A percentile compares a stretch with the other conserved stretches of the same genome.
phyloP scores from a whole-genome alignment of 2,888 invertebrate genomes.

The Drosophila anomalipes region DNA sequence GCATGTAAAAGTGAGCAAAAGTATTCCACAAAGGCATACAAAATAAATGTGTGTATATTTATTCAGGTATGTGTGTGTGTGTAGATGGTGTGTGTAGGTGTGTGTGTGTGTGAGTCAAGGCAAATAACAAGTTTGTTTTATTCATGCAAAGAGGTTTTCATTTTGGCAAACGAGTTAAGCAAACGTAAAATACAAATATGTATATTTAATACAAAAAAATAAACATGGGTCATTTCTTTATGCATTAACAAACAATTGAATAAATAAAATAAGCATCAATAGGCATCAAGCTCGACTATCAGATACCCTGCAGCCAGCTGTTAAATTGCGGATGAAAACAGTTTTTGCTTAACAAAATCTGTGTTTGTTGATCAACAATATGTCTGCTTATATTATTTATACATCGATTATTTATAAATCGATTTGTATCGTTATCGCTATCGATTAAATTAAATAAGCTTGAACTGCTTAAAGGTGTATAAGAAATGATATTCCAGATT shows the following conservation, averaged over 20 bases:
- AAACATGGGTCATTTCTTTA: constrained; percentile 72
- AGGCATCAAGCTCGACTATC: neutral
- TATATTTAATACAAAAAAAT: constrained; percentile 61
- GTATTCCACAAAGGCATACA: constrained; percentile 28
- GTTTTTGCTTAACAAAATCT: neutral
- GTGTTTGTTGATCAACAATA: too few relatives aligned
- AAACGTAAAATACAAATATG: constrained; percentile 65
- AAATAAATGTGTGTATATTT: constrained; percentile 1
- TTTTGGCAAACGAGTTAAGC: constrained; percentile 49
- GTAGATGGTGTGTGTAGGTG: neutral
- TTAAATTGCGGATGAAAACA: neutral
- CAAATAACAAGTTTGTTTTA: constrained; percentile 50
- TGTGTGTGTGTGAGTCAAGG: constrained; percentile 1
- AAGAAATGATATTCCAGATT: accelerated
- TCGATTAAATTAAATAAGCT: neutral
- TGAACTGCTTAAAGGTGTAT: neutral
- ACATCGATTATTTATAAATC: neutral
- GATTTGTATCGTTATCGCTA: neutral
- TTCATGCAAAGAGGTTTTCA: constrained; percentile 65
- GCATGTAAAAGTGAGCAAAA: constrained; percentile 52
- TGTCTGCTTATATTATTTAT: too few relatives aligned
- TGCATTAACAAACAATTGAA: constrained; percentile 57
- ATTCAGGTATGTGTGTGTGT: neutral
- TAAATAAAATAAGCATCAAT: neutral
- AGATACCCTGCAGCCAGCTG: neutral